Evolutionary conservation across 1,140 invertebrate genomes (phyloP).

Genomic region (Archivesica marissinica): DNA sequence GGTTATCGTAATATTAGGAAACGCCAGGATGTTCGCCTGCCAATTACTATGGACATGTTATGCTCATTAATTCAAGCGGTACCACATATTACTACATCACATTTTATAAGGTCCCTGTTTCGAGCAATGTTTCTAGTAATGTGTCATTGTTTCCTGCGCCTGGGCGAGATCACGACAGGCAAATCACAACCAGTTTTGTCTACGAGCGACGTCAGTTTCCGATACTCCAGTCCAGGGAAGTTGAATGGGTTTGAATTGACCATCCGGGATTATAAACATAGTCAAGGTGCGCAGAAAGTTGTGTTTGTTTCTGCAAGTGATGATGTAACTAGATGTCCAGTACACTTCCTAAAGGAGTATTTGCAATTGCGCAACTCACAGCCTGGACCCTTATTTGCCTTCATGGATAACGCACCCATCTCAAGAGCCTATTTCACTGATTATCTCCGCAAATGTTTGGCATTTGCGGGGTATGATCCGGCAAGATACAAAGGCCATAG

Average conservation of each 20-base stretch:
- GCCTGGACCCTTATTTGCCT: too few species aligned
- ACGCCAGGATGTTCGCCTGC: not conserved
- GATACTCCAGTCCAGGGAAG: not conserved
- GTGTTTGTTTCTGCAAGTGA: too few species aligned
- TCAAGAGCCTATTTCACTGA: too few species aligned
- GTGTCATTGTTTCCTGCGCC: conserved; percentile 22
- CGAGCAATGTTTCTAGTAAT: conserved; percentile 42
- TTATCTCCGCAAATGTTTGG: too few species aligned
- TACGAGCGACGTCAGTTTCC: not conserved
- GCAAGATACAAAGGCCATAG: too few species aligned
- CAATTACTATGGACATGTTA: not conserved
- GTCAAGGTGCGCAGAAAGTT: too few species aligned
- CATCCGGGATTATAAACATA: not conserved
- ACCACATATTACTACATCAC: not conserved
- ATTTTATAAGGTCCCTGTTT: not conserved
- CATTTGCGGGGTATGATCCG: too few species aligned
- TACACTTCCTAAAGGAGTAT: too few species aligned
- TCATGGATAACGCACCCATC: too few species aligned
- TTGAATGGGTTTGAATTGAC: conserved; percentile 2
- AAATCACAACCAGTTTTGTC: not conserved
- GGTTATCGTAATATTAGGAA: not conserved
- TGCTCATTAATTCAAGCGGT: not conserved
- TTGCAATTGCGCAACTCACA: too few species aligned
- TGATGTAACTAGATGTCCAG: too few species aligned
- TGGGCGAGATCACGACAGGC: not conserved